These are phyloP conservation scores for Orestias chungarensis DNA, from an alignment of 2,797 vertebrate genomes.

Conservation along the genomic window DNA sequence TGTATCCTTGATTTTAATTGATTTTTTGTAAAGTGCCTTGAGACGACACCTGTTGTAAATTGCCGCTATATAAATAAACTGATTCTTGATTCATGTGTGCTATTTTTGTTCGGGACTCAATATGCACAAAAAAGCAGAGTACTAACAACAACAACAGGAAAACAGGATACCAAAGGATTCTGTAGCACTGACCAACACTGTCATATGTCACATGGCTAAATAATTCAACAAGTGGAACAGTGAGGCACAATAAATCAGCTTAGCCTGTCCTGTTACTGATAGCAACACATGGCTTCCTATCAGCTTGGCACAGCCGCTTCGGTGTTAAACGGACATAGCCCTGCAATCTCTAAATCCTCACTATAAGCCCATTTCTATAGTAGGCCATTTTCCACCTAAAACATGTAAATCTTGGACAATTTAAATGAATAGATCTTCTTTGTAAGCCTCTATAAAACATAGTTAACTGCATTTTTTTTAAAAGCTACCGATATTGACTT, in stretches of 20 bases:
- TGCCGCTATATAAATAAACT: too few relatives aligned
- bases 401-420: neutral
- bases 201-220: slow-evolving; percentile 38
- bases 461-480: neutral
- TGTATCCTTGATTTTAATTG: too few relatives aligned
- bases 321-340: slow-evolving; percentile 20
- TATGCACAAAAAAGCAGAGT: neutral
- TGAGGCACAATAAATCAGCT: slow-evolving; percentile 28
- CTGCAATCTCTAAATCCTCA: slow-evolving; percentile 28
- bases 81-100: too few relatives aligned
- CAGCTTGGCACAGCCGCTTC: slow-evolving; percentile 1
- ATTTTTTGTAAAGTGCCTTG: too few relatives aligned
- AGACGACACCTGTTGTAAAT: too few relatives aligned
- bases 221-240: slow-evolving; percentile 7
- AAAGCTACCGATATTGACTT: neutral
- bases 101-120: neutral
- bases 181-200: slow-evolving; percentile 21
- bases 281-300: slow-evolving; percentile 22
- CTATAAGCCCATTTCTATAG: neutral
- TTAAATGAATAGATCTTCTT: neutral
- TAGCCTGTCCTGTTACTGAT: slow-evolving; percentile 33
- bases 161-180: slow-evolving; percentile 6
- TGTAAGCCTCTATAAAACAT: neutral
- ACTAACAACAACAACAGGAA: slow-evolving; percentile 10
- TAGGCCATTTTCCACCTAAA: neutral